phyloP scores from a whole-genome alignment of 23 tunicate genomes.

The Trididemnum nubilum region DNA sequence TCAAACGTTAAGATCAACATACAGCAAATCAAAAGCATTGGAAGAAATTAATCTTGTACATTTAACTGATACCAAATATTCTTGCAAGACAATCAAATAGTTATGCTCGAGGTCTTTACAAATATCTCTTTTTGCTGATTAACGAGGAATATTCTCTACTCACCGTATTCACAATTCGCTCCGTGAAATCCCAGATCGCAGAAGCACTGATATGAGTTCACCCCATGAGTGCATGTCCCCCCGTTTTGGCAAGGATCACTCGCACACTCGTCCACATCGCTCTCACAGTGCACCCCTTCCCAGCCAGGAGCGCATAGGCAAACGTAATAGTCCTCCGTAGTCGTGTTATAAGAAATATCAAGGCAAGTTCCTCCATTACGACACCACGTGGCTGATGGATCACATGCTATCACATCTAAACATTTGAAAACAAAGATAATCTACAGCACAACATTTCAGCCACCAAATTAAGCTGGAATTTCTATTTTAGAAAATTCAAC shows the following conservation, averaged over 20 bases:
- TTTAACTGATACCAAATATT: too few species aligned
- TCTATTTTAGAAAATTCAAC: too few species aligned
- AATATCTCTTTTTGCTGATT: too few species aligned
- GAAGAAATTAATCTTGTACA: too few species aligned
- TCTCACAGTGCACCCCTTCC: slow-evolving; percentile 82
- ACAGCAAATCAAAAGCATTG: too few species aligned
- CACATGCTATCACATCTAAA: slow-evolving; percentile 4
- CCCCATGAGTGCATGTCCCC: slow-evolving; percentile 63
- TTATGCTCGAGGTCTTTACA: too few species aligned
- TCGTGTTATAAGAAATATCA: background rate
- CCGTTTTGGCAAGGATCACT: slow-evolving; percentile 67
- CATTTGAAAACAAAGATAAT: background rate
- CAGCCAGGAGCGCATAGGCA: slow-evolving; percentile 75
- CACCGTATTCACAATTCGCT: slow-evolving; percentile 57
- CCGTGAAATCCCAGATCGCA: slow-evolving; percentile 80
- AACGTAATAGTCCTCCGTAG: slow-evolving; percentile 34
- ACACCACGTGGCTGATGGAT: slow-evolving; percentile 38
- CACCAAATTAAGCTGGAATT: too few species aligned
- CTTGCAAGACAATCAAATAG: too few species aligned
- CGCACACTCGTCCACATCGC: slow-evolving; percentile 81
- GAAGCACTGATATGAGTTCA: slow-evolving; percentile 52
- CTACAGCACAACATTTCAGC: too few species aligned
- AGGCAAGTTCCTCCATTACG: slow-evolving; percentile 76
- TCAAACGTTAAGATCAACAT: too few species aligned
- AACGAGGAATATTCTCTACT: too few species aligned